Percentiles rank a stretch among this genome's conserved stretches.
These are phyloP conservation scores for Heliconius nattereri DNA, from an alignment of 1,140 invertebrate species.

Conservation along the genomic window DNA sequence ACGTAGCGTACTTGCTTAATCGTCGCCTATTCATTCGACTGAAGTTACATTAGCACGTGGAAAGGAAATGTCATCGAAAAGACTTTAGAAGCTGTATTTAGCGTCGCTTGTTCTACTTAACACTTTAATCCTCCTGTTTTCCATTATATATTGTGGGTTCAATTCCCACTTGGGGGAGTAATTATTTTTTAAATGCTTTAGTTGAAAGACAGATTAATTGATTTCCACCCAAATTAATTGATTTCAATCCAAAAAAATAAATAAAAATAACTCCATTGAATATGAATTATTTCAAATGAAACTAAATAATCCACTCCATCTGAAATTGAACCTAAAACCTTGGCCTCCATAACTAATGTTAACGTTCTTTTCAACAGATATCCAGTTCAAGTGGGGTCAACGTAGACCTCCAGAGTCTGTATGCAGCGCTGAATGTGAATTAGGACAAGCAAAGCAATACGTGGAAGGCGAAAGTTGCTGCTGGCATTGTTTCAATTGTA, in stretches of 20 bases:
- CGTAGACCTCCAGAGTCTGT: conserved; percentile 91
- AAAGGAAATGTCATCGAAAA: neutral
- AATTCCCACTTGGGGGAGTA: too few relatives aligned
- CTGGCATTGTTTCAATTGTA: conserved; percentile 97
- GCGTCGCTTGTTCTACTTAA: neutral
- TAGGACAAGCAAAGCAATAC: conserved; percentile 94
- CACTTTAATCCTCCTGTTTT: neutral
- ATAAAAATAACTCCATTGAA: too few relatives aligned
- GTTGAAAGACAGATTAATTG: too few relatives aligned
- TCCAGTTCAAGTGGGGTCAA: conserved; percentile 90
- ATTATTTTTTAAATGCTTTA: too few relatives aligned
- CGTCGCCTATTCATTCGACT: conserved; percentile 3
- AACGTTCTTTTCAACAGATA: conserved; percentile 80
- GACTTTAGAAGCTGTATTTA: neutral
- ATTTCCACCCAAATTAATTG: too few relatives aligned
- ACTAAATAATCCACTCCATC: too few relatives aligned
- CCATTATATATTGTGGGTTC: neutral
- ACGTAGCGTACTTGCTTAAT: neutral
- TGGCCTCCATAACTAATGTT: too few relatives aligned
- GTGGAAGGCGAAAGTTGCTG: conserved; percentile 96
- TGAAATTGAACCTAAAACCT: too few relatives aligned
- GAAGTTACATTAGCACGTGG: neutral
- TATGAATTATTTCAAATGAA: too few relatives aligned
- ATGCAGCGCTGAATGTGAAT: conserved; percentile 92
- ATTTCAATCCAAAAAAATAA: too few relatives aligned